Base-by-base conservation (phyloP, 2,888 invertebrate species). In the Polyploca ridens region DNA sequence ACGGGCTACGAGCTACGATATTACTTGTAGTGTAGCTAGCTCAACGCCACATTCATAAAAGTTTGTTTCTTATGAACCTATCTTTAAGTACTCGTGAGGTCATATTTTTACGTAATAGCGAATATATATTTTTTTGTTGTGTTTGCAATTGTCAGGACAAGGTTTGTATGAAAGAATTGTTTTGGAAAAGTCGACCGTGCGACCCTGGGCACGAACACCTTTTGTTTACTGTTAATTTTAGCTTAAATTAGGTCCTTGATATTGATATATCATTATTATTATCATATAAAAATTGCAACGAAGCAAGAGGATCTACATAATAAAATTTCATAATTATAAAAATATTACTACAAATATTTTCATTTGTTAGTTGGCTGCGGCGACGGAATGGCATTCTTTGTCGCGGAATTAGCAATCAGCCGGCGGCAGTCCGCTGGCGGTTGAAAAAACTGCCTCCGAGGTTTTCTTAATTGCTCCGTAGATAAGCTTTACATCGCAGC, bases 361-460 rank as follows among this genome's bases (percentile, higher is more conserved):
- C 85, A 87, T 90, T 87, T 80, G 84, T 84, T 77, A 71, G 69
- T 66, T 74, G 74, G 72, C 83, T 71, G 83, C 75, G 78, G 83
- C 78, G 77, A 82, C 75, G 81, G 88, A 90, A 90, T 89, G 79
- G 84, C 83, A 84, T 86, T 84, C 89, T 90, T 91, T 91, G 90
- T 90, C 90, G 89, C 81, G 81, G 82, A 92, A 92, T 93, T 91
- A 90, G 91, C 89, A 90, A 93, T 91, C 90, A 90, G 87, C 83
- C 78, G 78, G 70, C 84, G 79, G 76, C 75, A 69, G 77, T 76
- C 77, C 75, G 72, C 71, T 69, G 72, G 75, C 74, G 76, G 69
- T 73, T 73, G 77, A 81, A 83, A 87, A 90, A 87, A 83, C 78
- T 79, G 82, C 83, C 82, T 75, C 81, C 75, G 82, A 83, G 85